phyloP scores from a whole-genome alignment of 2,113 vertebrate genomes.

The Rhea americana region DNA sequence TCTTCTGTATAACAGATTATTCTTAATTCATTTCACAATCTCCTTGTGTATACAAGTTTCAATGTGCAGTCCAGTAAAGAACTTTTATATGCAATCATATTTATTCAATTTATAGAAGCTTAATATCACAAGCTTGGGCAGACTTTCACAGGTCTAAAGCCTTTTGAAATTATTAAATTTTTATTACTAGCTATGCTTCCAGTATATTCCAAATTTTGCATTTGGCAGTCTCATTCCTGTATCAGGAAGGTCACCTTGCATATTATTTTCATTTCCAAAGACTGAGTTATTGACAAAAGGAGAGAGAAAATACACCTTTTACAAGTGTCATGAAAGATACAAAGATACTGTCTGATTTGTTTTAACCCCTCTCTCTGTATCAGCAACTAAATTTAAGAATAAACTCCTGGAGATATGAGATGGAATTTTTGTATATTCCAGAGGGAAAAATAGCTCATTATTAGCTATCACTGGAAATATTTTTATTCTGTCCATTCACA shows the following conservation, averaged over 20 bases:
- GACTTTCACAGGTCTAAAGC: background rate
- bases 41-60: background rate
- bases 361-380: background rate
- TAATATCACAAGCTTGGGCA: background rate
- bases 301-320: background rate
- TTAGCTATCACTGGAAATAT: background rate
- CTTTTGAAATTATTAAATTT: background rate
- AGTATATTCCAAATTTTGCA: background rate
- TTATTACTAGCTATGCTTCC: background rate
- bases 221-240: background rate
- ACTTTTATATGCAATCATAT: background rate
- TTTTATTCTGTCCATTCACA: background rate
- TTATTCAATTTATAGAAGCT: background rate
- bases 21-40: background rate
- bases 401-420: background rate
- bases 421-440: background rate
- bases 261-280: background rate
- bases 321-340: background rate
- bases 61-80: background rate
- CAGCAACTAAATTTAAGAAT: background rate
- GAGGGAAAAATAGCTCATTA: background rate
- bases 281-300: background rate
- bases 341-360: background rate
- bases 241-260: background rate
- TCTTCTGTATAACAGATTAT: background rate